A percentile compares a stretch with the other conserved stretches of the same genome.
These are phyloP conservation scores for Anabacerthia variegaticeps DNA, from an alignment of 2,797 vertebrate genomes.

Conservation along the genomic window DNA sequence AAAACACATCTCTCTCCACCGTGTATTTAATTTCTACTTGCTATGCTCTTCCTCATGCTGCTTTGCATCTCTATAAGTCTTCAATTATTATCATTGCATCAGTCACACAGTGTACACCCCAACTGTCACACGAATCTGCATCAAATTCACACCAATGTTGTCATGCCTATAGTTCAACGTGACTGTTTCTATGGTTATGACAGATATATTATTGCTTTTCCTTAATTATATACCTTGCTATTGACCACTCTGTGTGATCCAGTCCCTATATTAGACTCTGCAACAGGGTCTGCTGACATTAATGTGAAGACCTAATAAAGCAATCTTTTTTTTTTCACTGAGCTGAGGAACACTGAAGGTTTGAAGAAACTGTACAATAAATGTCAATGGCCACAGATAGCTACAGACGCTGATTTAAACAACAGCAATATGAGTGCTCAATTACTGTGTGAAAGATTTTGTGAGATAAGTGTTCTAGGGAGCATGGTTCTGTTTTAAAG, in stretches of 20 bases:
- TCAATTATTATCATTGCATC: slow-evolving; percentile 11
- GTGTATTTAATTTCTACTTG: slow-evolving; percentile 29
- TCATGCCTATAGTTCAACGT: not conserved
- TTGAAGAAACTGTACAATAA: not conserved
- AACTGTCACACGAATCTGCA: not conserved
- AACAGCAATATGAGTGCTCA: not conserved
- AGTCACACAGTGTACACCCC: not conserved
- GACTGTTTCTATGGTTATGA: slow-evolving; percentile 52
- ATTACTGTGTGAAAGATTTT: not conserved
- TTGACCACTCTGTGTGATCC: not conserved
- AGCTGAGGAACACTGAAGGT: not conserved
- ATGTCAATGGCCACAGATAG: not conserved
- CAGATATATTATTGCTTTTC: slow-evolving; percentile 28
- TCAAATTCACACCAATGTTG: not conserved
- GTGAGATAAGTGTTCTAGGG: not conserved
- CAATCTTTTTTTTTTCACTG: not conserved
- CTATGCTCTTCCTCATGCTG: not conserved
- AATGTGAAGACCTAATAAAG: not conserved
- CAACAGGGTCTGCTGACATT: not conserved
- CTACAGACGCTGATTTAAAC: not conserved
- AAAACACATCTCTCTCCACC: not conserved
- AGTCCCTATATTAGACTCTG: not conserved
- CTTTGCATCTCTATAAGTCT: slow-evolving; percentile 4
- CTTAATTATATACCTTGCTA: slow-evolving; percentile 28
- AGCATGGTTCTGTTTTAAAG: not conserved